Evolutionary conservation across 1,140 invertebrate species (phyloP).

Genomic region (Pseudomyrmex dendroicus): DNA sequence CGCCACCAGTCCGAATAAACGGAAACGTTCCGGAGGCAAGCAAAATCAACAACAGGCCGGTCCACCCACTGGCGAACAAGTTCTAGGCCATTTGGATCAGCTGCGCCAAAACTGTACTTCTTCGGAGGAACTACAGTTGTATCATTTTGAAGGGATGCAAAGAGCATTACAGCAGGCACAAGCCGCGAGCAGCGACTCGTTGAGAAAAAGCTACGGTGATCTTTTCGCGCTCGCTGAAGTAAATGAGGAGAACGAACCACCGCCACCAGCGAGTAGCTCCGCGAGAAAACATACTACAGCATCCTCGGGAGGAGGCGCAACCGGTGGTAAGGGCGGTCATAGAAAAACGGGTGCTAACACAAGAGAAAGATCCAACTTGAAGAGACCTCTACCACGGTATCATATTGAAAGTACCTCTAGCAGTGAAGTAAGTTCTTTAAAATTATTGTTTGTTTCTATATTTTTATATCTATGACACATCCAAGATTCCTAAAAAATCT

Average conservation of each 20-base stretch:
- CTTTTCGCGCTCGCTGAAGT: constrained; percentile 96
- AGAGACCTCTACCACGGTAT: constrained; percentile 85
- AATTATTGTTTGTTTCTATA: neutral
- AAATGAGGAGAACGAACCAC: constrained; percentile 88
- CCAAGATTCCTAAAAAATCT: too few species aligned
- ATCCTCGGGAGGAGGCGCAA: constrained; percentile 77
- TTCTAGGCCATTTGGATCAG: constrained; percentile 96
- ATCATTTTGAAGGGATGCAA: constrained; percentile 94
- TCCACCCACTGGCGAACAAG: constrained; percentile 91
- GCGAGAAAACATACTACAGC: constrained; percentile 85
- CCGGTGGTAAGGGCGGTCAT: constrained; percentile 82
- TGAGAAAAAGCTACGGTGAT: constrained; percentile 96
- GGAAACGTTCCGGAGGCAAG: constrained; percentile 91
- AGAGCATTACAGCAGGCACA: constrained; percentile 93
- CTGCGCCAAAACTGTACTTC: constrained; percentile 91
- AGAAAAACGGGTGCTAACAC: constrained; percentile 82
- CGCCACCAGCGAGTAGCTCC: constrained; percentile 83
- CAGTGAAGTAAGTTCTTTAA: constrained; percentile 88
- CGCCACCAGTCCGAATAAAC: constrained; percentile 94
- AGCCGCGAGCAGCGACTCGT: constrained; percentile 91
- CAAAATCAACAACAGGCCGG: constrained; percentile 86
- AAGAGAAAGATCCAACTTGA: constrained; percentile 83
- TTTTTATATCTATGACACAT: neutral
- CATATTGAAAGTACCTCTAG: constrained; percentile 85
- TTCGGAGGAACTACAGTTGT: constrained; percentile 87